Conservation (phyloP, 2,797 vertebrate species). For the Lacerta viridis region DNA sequence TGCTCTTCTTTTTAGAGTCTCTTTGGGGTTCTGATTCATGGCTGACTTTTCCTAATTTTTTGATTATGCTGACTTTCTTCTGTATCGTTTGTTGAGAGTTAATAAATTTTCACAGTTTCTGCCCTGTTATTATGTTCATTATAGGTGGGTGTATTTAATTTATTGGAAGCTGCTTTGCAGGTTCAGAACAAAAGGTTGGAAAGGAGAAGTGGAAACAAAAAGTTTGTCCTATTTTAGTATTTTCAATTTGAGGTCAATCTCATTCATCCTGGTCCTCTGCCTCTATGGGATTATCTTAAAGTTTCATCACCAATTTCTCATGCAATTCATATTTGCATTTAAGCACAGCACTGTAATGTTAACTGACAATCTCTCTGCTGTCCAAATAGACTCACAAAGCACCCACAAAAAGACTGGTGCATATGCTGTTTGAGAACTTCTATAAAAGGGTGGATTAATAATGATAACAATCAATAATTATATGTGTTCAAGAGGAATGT, state of each 20-base stretch:
- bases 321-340: neutral
- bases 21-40: neutral
- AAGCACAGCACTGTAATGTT: neutral
- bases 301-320: neutral
- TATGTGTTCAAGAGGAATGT: neutral
- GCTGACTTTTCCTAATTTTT: neutral
- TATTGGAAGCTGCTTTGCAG: neutral
- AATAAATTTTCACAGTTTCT: neutral
- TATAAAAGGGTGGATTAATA: no score
- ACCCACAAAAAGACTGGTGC: neutral
- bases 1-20: neutral
- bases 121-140: neutral
- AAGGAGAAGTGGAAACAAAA: no score
- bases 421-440: neutral
- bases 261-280: neutral
- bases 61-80: neutral
- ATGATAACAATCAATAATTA: no score
- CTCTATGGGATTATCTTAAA: neutral
- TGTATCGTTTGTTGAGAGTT: neutral
- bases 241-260: no score
- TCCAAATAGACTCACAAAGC: neutral
- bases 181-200: neutral
- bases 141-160: neutral
- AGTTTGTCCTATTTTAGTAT: neutral
- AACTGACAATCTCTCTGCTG: neutral